Conservation (phyloP, 1,140 invertebrate genomes). For the Rhopalosiphum padi region DNA sequence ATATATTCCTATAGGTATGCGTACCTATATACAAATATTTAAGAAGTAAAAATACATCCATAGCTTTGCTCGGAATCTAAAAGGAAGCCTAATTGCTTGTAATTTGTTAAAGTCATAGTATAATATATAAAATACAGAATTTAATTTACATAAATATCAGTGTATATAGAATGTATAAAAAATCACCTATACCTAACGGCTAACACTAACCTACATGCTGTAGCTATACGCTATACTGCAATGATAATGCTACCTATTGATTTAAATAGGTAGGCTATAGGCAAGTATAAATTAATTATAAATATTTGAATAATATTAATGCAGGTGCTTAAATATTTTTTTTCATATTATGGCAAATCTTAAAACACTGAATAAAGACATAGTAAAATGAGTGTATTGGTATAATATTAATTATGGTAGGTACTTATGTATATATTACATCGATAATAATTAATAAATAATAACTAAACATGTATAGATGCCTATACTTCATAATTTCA, state of each 20-base stretch:
- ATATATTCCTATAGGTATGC: neutral
- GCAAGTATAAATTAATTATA: neutral
- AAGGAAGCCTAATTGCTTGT: neutral
- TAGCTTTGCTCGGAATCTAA: neutral
- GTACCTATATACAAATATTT: neutral
- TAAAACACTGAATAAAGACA: neutral
- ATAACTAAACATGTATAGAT: neutral
- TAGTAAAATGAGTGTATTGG: neutral
- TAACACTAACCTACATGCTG: neutral
- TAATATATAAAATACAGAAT: neutral
- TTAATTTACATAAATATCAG: neutral
- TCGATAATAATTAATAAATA: neutral
- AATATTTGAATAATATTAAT: neutral
- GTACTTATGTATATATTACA: neutral
- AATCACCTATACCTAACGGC: neutral
- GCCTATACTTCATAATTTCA: neutral
- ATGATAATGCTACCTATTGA: neutral
- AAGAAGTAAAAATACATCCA: neutral
- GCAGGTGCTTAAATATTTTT: neutral
- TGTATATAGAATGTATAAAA: neutral
- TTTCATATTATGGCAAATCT: neutral
- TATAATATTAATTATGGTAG: neutral
- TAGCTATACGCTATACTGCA: neutral
- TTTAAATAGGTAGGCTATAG: neutral
- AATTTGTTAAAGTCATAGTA: neutral